Evolutionary conservation across 1,140 invertebrate genomes (phyloP).

Genomic region (Apis florea): DNA sequence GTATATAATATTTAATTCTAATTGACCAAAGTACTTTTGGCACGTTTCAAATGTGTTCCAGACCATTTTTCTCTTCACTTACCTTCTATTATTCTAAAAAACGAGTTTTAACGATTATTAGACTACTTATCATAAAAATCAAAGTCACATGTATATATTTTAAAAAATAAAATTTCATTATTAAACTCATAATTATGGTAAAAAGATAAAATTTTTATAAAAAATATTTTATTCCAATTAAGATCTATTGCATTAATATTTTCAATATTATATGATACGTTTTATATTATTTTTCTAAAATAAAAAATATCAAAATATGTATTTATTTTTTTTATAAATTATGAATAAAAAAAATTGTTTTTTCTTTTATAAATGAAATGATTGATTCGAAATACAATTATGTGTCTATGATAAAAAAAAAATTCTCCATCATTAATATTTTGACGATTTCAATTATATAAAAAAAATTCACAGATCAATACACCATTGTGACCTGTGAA

Average conservation of each 20-base stretch:
- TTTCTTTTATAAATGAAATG: not conserved
- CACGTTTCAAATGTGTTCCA: conserved; percentile 74
- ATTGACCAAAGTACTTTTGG: conserved; percentile 66
- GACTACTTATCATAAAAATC: conserved; percentile 5
- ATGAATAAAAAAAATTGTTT: not conserved
- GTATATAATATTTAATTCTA: conserved; percentile 28
- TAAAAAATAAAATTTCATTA: conserved; percentile 21
- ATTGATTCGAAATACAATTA: not conserved
- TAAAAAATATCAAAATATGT: not conserved
- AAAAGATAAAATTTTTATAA: not conserved
- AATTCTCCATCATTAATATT: not conserved
- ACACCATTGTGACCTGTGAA: not conserved
- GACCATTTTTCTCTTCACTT: conserved; percentile 74
- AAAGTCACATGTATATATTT: conserved; percentile 28
- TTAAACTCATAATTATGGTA: not conserved
- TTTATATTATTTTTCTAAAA: too few species aligned
- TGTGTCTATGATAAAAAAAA: not conserved
- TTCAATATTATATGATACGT: too few species aligned
- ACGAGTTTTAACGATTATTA: conserved; percentile 23
- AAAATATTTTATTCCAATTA: not conserved
- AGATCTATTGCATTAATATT: too few species aligned
- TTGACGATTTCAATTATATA: not conserved
- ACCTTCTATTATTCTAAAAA: conserved; percentile 52
- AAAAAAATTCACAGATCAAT: not conserved
- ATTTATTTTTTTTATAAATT: not conserved